These are phyloP conservation scores for Aplidium turbinatum DNA, from an alignment of 23 tunicate species.

Conservation along the genomic window DNA sequence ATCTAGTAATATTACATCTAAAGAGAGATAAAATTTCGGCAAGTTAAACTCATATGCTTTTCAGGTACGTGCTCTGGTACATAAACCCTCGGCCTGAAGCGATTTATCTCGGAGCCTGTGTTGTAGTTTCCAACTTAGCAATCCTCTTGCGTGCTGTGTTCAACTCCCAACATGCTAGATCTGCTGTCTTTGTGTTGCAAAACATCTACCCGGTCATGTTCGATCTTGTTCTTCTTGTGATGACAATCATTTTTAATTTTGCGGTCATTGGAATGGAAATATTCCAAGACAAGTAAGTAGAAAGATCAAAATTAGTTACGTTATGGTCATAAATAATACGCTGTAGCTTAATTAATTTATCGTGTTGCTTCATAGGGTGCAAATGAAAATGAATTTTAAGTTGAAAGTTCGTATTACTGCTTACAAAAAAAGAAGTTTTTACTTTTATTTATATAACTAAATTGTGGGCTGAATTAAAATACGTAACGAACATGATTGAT, in stretches of 20 bases:
- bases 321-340: no score
- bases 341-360: no score
- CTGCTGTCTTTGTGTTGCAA: conserved; percentile 59
- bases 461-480: no score
- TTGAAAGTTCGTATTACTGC: no score
- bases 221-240: conserved; percentile 79
- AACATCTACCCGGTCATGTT: conserved; percentile 96
- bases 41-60: conserved; percentile 5
- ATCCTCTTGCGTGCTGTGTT: conserved; percentile 71
- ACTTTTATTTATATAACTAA: no score
- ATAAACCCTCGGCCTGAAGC: conserved; percentile 15
- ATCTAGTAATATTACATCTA: background rate
- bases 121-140: conserved; percentile 78
- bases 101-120: conserved; percentile 85
- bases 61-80: conserved; percentile 77
- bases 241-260: conserved; percentile 76
- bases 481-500: no score
- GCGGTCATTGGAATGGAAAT: conserved; percentile 88
- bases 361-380: no score
- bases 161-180: conserved; percentile 79
- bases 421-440: no score
- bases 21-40: background rate
- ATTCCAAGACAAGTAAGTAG: conserved; percentile 83
- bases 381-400: no score
- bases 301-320: no score